Conservation (phyloP, 2,113 vertebrate species). For the Nerophis ophidion region DNA sequence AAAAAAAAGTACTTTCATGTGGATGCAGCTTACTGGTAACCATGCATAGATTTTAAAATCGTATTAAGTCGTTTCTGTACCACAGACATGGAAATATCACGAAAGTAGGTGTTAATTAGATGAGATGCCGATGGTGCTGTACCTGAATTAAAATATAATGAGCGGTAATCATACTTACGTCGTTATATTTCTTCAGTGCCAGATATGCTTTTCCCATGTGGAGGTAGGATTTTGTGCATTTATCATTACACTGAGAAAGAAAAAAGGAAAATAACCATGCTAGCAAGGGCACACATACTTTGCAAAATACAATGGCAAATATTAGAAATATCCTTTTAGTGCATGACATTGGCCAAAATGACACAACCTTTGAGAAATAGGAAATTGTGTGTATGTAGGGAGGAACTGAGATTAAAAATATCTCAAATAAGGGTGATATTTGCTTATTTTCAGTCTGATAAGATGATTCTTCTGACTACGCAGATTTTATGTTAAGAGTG, state of each 20-base stretch:
- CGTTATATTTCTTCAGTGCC: constrained; percentile 71
- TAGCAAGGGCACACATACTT: background rate
- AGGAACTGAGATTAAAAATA: too few relatives aligned
- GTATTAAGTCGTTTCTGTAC: background rate
- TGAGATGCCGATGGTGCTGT: background rate
- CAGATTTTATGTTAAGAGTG: too few relatives aligned
- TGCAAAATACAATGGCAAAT: too few relatives aligned
- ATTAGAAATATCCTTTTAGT: background rate
- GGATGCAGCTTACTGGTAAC: background rate
- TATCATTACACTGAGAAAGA: constrained; percentile 80
- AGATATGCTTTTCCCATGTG: constrained; percentile 86
- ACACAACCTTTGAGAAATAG: too few relatives aligned
- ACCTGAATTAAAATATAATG: constrained; percentile 10
- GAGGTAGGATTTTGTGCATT: constrained; percentile 80
- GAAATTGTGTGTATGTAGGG: too few relatives aligned
- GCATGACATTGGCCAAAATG: too few relatives aligned
- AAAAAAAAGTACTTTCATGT: background rate
- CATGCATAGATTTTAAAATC: background rate
- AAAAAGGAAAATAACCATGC: constrained; percentile 19
- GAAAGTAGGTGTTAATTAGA: background rate
- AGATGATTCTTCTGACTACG: too few relatives aligned
- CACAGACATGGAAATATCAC: background rate
- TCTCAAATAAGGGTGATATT: too few relatives aligned
- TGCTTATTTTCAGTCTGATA: too few relatives aligned
- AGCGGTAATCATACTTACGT: constrained; percentile 66